Evolutionary conservation across 2,797 vertebrate genomes (phyloP), one percentile per base, ranked within the genome.

Genomic region (Tarsius wallacei): DNA sequence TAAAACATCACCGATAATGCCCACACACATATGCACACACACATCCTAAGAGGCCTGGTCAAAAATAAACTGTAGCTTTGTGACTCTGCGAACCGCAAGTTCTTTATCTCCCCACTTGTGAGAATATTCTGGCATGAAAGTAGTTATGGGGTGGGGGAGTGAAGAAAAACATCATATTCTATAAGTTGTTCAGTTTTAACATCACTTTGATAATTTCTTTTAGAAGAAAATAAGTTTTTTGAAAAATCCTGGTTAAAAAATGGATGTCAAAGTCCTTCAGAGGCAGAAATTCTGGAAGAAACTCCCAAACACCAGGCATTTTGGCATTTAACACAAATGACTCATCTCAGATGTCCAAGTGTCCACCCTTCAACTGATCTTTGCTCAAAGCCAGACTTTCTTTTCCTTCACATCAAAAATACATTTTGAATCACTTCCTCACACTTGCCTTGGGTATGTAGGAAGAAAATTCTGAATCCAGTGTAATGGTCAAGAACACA

Each of bases 131-230:
- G 64, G 47, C 19, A 80, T 26, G 76, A 7, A 90, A 76, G 33
- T 33, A 66, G 31, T 70, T 31, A 51, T 77, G 42, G 42, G 42
- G n/a, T 83, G n/a, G 28, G n/a, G n/a, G 91, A 64, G 71, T 59
- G 8, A 93, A 84, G 28, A 86, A 89, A 92, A 77, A 22, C 21
- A 59, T 90, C 24, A 57, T 36, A 57, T 36, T 77, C 51, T 82
- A 57, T 53, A 71, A 93, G 82, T 47, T 22, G 19, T 70, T 80
- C 77, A 86, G 33, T 49, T n/a, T 92, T 93, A 53, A 55, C 33
- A 82, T 16, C 28, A 68, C 16, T 90, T 49, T 66, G n/a, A 92
- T 49, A 91, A 76, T 94, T 53, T 87, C 71, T 87, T 84, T 51
- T n/a, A 87, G 28, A 88, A 84, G 51, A 95, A 96, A 90, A 55